Evolutionary conservation across 1,140 invertebrate species (phyloP), one percentile per base, ranked within the genome.

Genomic region (Meloidogyne floridensis): DNA sequence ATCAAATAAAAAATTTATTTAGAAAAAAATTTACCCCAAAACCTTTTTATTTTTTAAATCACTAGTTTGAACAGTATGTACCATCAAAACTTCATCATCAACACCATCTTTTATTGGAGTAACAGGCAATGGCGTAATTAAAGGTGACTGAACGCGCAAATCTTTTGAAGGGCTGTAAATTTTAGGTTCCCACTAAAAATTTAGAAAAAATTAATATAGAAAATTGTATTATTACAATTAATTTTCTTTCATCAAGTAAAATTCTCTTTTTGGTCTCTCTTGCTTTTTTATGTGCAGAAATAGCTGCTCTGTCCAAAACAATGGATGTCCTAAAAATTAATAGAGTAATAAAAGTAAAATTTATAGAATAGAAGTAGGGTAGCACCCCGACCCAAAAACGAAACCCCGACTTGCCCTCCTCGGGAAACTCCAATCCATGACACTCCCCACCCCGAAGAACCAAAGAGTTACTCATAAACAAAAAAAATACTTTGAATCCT

Each of bases 171-270:
- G 81, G 51, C 80, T 73, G 53, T 82, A 82, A 15, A 82, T 51
- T 74, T 82, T 82, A 5, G 81, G 81, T 10, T 51, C 69, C 81
- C 81, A 82, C 81, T 82, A 47, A 82, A 82, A 65, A 65, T 11
- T 51, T n/a, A 20, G 56, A 54, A 42, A 20, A 42, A 42, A 47
- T 8, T 80, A 3, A 79, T 82, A 32, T 32, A 18, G 15, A 13
- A 76, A 43, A 20, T 8, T 13, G 13, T 69, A 73, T 20, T 3
- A 4, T 83, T 20, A 83, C 82, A 83, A 85, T 59, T 54, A 83
- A 51, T 43, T 84, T 84, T 0, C 13, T 81, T 84, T 85, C 84
- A 20, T 85, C 83, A 32, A 85, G 32, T 65, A 83, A 86, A 78
- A 80, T 83, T 75, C 86, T 9, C 74, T 18, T 78, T 65, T 87